Base-by-base conservation (phyloP, 2,888 invertebrate species). In the Netelia virgata region DNA sequence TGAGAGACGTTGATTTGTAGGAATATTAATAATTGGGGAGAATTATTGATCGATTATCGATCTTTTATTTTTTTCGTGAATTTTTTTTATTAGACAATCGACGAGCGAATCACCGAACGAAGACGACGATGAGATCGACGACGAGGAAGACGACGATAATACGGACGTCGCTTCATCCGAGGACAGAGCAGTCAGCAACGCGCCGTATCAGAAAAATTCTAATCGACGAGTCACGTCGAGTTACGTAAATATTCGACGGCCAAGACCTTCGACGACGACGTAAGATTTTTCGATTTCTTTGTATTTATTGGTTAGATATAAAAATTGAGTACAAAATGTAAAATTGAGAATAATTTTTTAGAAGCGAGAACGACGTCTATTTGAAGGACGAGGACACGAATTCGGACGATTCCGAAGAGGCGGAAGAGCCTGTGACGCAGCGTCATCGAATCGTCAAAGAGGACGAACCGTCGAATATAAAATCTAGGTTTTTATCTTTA, bases 131-230 rank as follows among this genome's bases (percentile, higher is more conserved):
- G 90, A 91, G 59, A 82, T 72, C 8, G 92, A 93, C 20, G 91
- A 89, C 28, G 89, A 89, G 1, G 87, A 91, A 63, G 91, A 92
- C 6, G 92, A 93, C 28, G 92, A 93, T 43, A 94, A 94, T 82
- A 94, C 94, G 78, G 95, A 95, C 85, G 92, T 91, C n/a, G 91
- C 90, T 16, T 90, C 91, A 1, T 89, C 91, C 1, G 92, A 92
- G 73, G 92, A 93, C 69, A 89, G 87, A 76, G 88, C 88, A 0
- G 86, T 92, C 10, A 91, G 90, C 72, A 90, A 91, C 85, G 87
- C 90, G 1, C 90, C 90, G 79, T 88, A 91, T 55, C 85, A 86
- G n/a, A 88, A 79, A 83, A 78, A 79, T 70, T 69, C 88, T 3
- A 80, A 89, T 70, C 88, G 89, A 75, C 90, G 91, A 74, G 89